Conservation (phyloP, 2,113 vertebrate species). For the Percina caprodes region DNA sequence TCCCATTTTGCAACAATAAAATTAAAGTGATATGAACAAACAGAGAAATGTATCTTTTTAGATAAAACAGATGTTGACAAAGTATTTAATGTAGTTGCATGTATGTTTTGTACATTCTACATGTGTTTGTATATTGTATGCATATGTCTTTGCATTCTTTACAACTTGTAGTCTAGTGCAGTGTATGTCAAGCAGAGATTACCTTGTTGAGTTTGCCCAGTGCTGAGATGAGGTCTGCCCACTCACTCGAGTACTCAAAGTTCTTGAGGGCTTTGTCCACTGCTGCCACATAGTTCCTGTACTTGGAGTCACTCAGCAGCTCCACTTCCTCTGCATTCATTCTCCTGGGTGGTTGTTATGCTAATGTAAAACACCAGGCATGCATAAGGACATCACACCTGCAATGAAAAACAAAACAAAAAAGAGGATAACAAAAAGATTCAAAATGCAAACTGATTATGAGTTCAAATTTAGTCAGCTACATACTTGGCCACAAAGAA, state of each 20-base stretch:
- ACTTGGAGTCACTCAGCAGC: constrained; percentile 96
- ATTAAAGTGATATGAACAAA: too few relatives aligned
- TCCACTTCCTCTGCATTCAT: constrained; percentile 99
- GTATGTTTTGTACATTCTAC: not conserved
- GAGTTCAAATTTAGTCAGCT: not conserved
- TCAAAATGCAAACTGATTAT: not conserved
- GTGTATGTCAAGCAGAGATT: constrained; percentile 20
- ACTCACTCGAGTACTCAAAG: constrained; percentile 99
- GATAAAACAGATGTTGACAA: too few relatives aligned
- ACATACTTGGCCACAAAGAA: not conserved
- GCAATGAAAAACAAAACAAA: constrained; percentile 37
- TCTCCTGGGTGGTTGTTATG: constrained; percentile 87
- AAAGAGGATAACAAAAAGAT: not conserved
- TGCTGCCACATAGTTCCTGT: constrained; percentile 98
- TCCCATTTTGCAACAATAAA: too few relatives aligned
- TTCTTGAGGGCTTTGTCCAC: constrained; percentile 99
- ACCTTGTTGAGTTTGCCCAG: constrained; percentile 99
- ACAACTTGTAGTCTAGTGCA: not conserved
- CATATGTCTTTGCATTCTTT: not conserved
- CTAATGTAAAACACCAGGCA: constrained; percentile 86
- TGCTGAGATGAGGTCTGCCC: constrained; percentile 98
- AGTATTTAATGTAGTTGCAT: not conserved
- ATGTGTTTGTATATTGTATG: not conserved
- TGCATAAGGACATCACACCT: constrained; percentile 90
- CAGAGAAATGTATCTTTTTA: too few relatives aligned